Evolutionary conservation across 1,140 invertebrate genomes (phyloP), one percentile per base, ranked within the genome.

Genomic region (Archivesica marissinica): DNA sequence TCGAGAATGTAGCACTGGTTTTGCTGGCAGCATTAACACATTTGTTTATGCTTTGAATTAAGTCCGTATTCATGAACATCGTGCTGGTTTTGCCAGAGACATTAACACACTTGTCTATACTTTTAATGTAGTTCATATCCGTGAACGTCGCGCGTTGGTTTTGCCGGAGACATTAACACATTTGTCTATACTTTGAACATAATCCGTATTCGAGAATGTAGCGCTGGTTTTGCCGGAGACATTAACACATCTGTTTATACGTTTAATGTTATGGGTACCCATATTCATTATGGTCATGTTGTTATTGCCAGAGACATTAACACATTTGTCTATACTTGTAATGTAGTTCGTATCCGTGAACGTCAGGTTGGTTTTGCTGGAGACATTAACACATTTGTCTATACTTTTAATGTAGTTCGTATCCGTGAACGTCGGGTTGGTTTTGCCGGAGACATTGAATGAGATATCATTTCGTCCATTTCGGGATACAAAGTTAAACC

Each of bases 401-500:
- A 91, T 33, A 92, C 89, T 86, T 91, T 91, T 11, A 92, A 86
- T 1, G 92, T 91, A 54, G 92, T 92, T 30, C 89, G 79, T 85
- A 92, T 92, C 38, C 92, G 86, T 56, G 89, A 90, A 15, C 92
- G 87, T 30, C 89, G 86, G 13, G 88, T 89, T 13, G 90, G 88
- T 79, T 88, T 89, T 52, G 82, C 83, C 2, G 84, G 88, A 38
- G 88, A 87, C 28, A 86, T 74, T n/a, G 89, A 78, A 39, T 87
- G 79, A 25, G 74, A 81, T 28, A 92, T 85, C 30, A 92, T 74
- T 47, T 93, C 89, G 54, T 92, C 92, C 87, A 91, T 91, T 94
- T 97, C 97, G 47, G 96, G 95, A 92, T 96, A 95, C 89, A 97
- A 93, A 92, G 95, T 95, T 76, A 98, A 95, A 89, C 97, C 97